Evolutionary conservation across 2,113 vertebrate species (phyloP), one percentile per base, ranked within the genome.

Genomic region (Bos taurus): DNA sequence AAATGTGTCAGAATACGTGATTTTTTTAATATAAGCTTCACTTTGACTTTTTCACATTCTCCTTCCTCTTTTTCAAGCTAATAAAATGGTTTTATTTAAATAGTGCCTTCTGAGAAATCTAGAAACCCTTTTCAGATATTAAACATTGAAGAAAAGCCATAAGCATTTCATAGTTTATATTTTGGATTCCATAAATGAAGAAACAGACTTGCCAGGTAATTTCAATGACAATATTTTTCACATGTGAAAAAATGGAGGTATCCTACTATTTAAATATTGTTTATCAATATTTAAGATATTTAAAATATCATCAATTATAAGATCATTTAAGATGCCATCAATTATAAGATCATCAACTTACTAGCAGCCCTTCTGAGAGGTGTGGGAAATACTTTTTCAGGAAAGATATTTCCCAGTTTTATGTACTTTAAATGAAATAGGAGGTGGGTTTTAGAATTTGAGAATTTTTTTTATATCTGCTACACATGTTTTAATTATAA

Each of bases 171-270:
- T 81, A 78, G 43, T 74, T 17, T 78, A 33, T 36, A 48, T n/a
- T 57, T 95, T 93, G 33, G 36, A 93, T 90, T 90, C 93, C 89
- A 3, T 96, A 81, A 92, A 71, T 80, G 56, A 88, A 85, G 86
- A 93, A 90, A n/a, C 17, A 62, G 85, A 43, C 46, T 86, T 71
- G 14, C 46, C 46, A 93, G 2, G 9, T 71, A 74, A 36, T 71
- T 52, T 89, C 57, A 48, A 0, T 85, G 78, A 15, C 60, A 67
- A 36, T 88, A 77, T 88, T 94, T 97, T 87, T 84, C 62, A 83
- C 62, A 59, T 91, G 48, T 97, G 83, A 97, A 94, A 91, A 89
- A 89, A 71, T 85, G 6, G 26, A 89, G 30, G 11, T 74, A 71
- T 92, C 43, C 91, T 77, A 97, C 56, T 82, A 56, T 89, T 96